Evolutionary conservation across 1,140 invertebrate species (phyloP), one percentile per base, ranked within the genome.

Genomic region (Drosophila orosa): DNA sequence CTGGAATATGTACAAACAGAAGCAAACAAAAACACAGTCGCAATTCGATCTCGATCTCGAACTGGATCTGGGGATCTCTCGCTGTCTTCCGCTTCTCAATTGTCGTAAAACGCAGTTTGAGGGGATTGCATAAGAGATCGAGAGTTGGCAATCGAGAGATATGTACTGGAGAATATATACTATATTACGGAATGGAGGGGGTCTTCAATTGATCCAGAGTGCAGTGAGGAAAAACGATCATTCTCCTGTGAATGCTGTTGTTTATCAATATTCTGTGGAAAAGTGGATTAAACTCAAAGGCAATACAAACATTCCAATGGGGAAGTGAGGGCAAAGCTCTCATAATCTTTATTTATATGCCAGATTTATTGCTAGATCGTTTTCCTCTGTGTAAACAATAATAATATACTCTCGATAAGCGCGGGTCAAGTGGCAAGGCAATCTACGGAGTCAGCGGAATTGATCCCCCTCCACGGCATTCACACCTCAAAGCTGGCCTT

Each of bases 41-140:
- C 66, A 71, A 71, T 71, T 39, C 42, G 60, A 75, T 75, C 73
- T 47, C 42, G 72, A 75, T 75, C 73, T 66, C 47, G 45, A 57
- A 52, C 35, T 66, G 29, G 57, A 74, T 69, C 45, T 47, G 44
- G 24, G 24, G 24, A 47, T 45, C 48, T 15, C 25, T 71, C 40
- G 63, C 42, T 58, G 66, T 72, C 68, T 72, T 72, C 68, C 68
- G 68, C 66, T 35, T 58, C 42, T 58, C 66, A 72, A 72, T 72
- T 72, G 66, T 24, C 27, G 52, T 71, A 58, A 19, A 71, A 71
- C 68, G 68, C 66, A 58, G 31, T 71, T 71, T 24, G 15, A 56
- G 17, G 25, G 24, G 22, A 45, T 71, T 71, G 68, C 68, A 58
- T 71, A 71, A 71, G 62, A 27, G 65, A 58, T 55, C n/a, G 24